Conservation (phyloP, 2,113 vertebrate species). For the Electrona antarctica region DNA sequence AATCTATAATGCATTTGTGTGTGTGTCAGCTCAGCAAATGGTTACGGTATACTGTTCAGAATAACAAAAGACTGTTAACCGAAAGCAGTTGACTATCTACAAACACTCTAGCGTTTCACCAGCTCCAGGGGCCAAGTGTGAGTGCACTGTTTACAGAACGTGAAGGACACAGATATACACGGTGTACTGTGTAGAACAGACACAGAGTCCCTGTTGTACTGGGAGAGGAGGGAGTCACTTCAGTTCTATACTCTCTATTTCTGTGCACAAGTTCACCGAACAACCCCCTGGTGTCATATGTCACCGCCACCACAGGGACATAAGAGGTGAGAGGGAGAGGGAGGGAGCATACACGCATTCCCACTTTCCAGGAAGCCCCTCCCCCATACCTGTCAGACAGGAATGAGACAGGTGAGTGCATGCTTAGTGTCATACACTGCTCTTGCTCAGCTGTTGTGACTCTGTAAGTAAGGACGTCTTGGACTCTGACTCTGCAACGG, state of each 20-base stretch:
- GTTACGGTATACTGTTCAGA: background rate
- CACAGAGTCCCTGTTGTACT: background rate
- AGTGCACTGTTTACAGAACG: conserved; percentile 24
- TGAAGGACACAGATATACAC: background rate
- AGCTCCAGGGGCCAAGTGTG: background rate
- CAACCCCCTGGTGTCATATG: conserved; percentile 5
- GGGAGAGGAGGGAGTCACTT: background rate
- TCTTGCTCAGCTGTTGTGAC: conserved; percentile 12
- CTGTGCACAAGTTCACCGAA: background rate
- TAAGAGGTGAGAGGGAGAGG: background rate
- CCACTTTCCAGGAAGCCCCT: conserved; percentile 44
- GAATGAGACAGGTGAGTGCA: conserved; percentile 75
- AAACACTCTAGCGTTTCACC: conserved; percentile 13
- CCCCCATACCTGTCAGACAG: conserved; percentile 75
- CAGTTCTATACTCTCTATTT: background rate
- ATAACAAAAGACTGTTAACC: background rate
- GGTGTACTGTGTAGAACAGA: background rate
- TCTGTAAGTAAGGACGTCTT: background rate
- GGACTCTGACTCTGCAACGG: conserved; percentile 12
- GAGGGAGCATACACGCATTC: background rate
- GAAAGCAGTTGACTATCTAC: background rate
- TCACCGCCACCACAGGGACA: background rate
- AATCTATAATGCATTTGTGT: background rate
- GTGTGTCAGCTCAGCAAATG: background rate
- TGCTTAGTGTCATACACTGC: conserved; percentile 38